Base-by-base conservation (phyloP, 2,888 invertebrate species). In the Anoplius nigerrimus region DNA sequence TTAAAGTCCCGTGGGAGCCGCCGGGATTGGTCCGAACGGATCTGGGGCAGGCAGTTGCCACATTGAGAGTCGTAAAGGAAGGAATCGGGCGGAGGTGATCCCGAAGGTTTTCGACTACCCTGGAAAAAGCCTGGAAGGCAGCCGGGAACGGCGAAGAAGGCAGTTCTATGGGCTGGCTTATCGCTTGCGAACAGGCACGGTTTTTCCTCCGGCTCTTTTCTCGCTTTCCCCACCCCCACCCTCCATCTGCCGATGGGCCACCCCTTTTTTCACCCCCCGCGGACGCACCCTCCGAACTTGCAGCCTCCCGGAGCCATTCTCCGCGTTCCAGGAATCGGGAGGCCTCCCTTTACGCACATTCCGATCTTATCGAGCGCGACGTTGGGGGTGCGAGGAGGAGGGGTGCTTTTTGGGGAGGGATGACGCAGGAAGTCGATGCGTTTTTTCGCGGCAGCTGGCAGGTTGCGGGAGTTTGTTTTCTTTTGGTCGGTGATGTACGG, bases 91-190 rank as follows among this genome's bases (percentile, higher is more conserved):
- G 16, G 68, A 66, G 72, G 69, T 67, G 76, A 75, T 79, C 71
- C 76, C 75, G 70, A 69, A 75, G 76, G 73, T 75, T 75, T 70
- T 63, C 71, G 72, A 72, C 68, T 65, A 20, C 54, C 64, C 61
- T 65, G 58, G 65, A 67, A 70, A 80, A 78, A 72, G 73, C 72
- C 76, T 80, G 81, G 80, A 73, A 78, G 76, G 72, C 71, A 76
- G 71, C 74, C 71, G 34, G 34, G 34, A 34, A 34, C 34, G 74
- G 68, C 73, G 68, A 62, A 66, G 69, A 65, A 71, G 80, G 78
- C 82, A 81, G 84, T 84, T 83, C 84, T 83, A 82, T 82, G 83
- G 82, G 80, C 76, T 78, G 79, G 84, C 86, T 86, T 86, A 86
- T 86, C 86, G 83, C 83, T 76, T 62, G 80, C 79, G 77, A 85